These are phyloP conservation scores for Thamnaconus septentrionalis DNA, from an alignment of 2,113 vertebrate species.

Conservation along the genomic window DNA sequence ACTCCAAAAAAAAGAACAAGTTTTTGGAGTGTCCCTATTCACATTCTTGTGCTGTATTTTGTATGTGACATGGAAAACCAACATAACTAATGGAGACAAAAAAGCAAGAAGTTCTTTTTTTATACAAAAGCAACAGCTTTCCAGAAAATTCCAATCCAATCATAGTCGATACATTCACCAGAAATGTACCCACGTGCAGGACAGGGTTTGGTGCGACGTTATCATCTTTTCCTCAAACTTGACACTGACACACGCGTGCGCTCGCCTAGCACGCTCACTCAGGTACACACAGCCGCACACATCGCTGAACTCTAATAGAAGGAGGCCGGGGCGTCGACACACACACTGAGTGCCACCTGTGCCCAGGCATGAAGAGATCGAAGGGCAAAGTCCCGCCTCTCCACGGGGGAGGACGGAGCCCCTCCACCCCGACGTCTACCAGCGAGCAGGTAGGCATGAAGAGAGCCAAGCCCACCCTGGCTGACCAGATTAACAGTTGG, in stretches of 20 bases:
- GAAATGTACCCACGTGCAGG: conserved; percentile 17
- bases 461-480: conserved; percentile 50
- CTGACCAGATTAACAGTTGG: conserved; percentile 65
- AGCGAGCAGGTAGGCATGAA: conserved; percentile 59
- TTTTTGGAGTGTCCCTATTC: no score
- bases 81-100: no score
- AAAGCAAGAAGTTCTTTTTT: no score
- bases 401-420: conserved; percentile 26
- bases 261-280: no score
- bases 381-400: conserved; percentile 36
- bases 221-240: conserved; percentile 51
- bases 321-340: conserved; percentile 37
- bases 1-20: no score
- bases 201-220: conserved; percentile 21
- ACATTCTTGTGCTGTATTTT: no score
- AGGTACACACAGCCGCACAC: no score
- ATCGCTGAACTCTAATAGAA: no score
- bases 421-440: background rate
- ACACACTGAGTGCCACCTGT: conserved; percentile 65
- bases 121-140: no score
- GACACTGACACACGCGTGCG: conserved; percentile 23
- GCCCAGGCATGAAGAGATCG: conserved; percentile 41
- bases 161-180: background rate
- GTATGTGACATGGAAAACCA: no score
- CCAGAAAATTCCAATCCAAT: no score